These are phyloP conservation scores for Graptemys geographica DNA, from an alignment of 2,797 vertebrate species.

Conservation along the genomic window DNA sequence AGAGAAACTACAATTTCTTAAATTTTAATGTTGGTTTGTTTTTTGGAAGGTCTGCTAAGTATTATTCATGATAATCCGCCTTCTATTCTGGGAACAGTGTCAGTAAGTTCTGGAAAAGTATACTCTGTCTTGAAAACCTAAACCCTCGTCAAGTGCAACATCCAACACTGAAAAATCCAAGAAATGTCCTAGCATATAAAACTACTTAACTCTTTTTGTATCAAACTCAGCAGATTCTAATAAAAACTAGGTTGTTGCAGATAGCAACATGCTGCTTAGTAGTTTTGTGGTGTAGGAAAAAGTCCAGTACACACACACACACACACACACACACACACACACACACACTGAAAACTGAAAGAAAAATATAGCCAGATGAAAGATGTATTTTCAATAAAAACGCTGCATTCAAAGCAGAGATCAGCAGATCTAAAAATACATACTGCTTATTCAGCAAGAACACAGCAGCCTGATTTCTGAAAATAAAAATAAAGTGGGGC, in stretches of 20 bases:
- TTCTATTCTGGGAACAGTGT: not conserved
- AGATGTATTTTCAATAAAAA: constrained; percentile 54
- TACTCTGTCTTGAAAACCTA: not conserved
- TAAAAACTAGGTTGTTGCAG: constrained; percentile 30
- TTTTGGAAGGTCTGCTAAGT: not conserved
- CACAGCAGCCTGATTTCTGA: not conserved
- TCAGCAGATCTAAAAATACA: constrained; percentile 71
- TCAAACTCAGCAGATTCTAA: not conserved
- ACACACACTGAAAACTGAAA: constrained; percentile 15
- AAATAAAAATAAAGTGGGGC: not conserved
- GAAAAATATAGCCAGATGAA: constrained; percentile 37
- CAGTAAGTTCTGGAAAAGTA: not conserved
- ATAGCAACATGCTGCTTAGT: not conserved
- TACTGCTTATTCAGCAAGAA: constrained; percentile 51
- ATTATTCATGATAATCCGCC: not conserved
- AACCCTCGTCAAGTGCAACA: not conserved
- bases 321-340: not conserved
- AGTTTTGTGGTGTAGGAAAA: constrained; percentile 3
- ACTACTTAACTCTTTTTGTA: not conserved
- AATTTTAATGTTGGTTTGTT: not conserved
- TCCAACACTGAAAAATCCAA: not conserved
- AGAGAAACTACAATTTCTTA: not conserved
- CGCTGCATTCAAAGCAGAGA: constrained; percentile 38
- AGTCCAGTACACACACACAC: not conserved
- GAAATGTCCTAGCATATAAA: not conserved